These are phyloP conservation scores for Sebastiscus albofasciatus DNA, from an alignment of 2,797 vertebrate species.

Conservation along the genomic window DNA sequence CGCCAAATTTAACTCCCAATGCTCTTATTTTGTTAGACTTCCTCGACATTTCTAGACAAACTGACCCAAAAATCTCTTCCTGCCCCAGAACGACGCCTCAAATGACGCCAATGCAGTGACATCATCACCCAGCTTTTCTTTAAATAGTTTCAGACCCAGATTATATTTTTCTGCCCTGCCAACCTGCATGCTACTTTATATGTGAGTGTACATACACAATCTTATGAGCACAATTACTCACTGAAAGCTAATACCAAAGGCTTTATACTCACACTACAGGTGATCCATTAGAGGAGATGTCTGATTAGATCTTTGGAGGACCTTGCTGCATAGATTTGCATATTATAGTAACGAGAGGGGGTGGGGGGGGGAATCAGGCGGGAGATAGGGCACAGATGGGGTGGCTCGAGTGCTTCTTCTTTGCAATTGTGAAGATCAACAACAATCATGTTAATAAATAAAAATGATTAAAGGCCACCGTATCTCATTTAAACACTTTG, in stretches of 20 bases:
- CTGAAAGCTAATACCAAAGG: neutral
- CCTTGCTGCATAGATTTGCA: conserved; percentile 46
- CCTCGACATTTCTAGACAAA: neutral
- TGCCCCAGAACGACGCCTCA: neutral
- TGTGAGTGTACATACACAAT: neutral
- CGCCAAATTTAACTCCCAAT: neutral
- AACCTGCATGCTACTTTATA: neutral
- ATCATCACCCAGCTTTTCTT: conserved; percentile 4
- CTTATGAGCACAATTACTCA: neutral
- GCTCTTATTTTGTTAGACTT: neutral
- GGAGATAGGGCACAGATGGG: neutral
- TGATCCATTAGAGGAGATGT: conserved; percentile 23
- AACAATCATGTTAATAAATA: neutral
- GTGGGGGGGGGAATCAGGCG: neutral
- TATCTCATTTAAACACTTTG: neutral
- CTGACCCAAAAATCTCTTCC: conserved; percentile 9
- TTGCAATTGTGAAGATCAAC: neutral
- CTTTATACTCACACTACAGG: conserved; percentile 6
- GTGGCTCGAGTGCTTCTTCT: conserved; percentile 6
- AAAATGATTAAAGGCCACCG: neutral
- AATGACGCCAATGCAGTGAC: conserved; percentile 2
- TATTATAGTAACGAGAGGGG: conserved; percentile 9
- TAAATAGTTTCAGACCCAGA: conserved; percentile 43
- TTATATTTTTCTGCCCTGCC: conserved; percentile 1
- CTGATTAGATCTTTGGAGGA: conserved; percentile 51